Evolutionary conservation across 2,113 vertebrate species (phyloP).

Genomic region (Amphiprion percula): DNA sequence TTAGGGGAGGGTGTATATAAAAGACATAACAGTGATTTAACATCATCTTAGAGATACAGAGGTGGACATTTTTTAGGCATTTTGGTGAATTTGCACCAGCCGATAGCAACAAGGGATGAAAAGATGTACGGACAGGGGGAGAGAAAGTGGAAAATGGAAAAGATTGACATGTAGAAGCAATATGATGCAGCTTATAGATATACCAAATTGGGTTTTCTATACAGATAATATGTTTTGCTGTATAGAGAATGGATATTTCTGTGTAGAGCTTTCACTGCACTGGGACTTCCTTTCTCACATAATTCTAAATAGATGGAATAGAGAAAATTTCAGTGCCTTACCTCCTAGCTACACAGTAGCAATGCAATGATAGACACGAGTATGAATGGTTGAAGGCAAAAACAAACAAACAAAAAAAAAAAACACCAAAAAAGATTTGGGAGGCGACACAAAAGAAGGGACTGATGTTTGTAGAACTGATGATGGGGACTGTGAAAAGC

Average conservation of each 20-base stretch:
- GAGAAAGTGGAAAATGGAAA: slow-evolving; percentile 14
- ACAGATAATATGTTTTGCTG: not conserved
- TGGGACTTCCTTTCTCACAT: not conserved
- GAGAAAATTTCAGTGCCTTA: not conserved
- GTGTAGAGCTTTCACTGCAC: not conserved
- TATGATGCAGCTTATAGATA: slow-evolving; percentile 24
- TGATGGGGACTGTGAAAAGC: not conserved
- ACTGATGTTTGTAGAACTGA: not conserved
- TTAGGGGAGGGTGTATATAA: not conserved
- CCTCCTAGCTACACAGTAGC: not conserved
- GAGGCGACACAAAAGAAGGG: not conserved
- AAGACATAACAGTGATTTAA: slow-evolving; percentile 23
- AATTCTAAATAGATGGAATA: not conserved
- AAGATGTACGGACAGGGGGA: not conserved
- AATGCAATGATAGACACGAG: not conserved
- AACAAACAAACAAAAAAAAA: not conserved
- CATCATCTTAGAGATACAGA: slow-evolving; percentile 23
- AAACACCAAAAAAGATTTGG: not conserved
- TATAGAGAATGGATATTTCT: slow-evolving; percentile 4
- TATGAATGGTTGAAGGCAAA: not conserved
- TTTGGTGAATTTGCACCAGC: slow-evolving; percentile 29
- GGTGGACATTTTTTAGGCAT: slow-evolving; percentile 22
- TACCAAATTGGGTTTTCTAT: not conserved
- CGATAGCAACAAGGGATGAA: slow-evolving; percentile 24
- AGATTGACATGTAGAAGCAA: slow-evolving; percentile 10